These are phyloP conservation scores for Aleiodes testaceus DNA, from an alignment of 2,888 invertebrate genomes.

Conservation along the genomic window DNA sequence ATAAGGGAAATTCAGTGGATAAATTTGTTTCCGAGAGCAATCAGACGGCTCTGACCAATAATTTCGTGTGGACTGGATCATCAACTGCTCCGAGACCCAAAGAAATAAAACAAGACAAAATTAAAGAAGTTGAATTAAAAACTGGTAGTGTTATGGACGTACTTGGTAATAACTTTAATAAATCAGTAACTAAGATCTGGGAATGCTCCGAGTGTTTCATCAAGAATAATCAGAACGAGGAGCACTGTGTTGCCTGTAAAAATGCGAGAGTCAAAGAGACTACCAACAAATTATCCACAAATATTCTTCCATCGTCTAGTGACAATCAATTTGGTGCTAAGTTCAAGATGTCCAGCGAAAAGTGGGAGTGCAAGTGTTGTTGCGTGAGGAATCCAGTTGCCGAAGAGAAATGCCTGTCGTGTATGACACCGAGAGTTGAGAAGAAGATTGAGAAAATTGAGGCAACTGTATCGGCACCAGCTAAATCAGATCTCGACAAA, in stretches of 20 bases:
- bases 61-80: constrained; percentile 66
- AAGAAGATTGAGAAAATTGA: constrained; percentile 39
- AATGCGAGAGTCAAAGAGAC: constrained; percentile 42
- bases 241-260: constrained; percentile 67
- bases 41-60: constrained; percentile 54
- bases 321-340: constrained; percentile 57
- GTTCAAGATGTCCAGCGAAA: constrained; percentile 57
- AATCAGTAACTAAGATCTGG: constrained; percentile 59
- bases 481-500: constrained; percentile 34
- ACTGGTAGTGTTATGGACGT: constrained; percentile 73
- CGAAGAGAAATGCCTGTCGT: constrained; percentile 75
- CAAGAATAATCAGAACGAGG: constrained; percentile 62
- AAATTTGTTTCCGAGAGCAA: constrained; percentile 41
- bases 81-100: constrained; percentile 64
- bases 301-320: constrained; percentile 34
- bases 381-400: constrained; percentile 75
- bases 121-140: constrained; percentile 64
- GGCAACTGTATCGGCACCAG: constrained; percentile 29
- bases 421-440: constrained; percentile 74
- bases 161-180: constrained; percentile 58
- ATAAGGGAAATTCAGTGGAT: neutral
- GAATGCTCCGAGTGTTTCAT: constrained; percentile 70
- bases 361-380: constrained; percentile 78
- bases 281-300: constrained; percentile 31
- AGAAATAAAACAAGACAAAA: constrained; percentile 54